These are phyloP conservation scores for Drosophila flavopinicola DNA, from an alignment of 2,888 invertebrate species.

Conservation along the genomic window DNA sequence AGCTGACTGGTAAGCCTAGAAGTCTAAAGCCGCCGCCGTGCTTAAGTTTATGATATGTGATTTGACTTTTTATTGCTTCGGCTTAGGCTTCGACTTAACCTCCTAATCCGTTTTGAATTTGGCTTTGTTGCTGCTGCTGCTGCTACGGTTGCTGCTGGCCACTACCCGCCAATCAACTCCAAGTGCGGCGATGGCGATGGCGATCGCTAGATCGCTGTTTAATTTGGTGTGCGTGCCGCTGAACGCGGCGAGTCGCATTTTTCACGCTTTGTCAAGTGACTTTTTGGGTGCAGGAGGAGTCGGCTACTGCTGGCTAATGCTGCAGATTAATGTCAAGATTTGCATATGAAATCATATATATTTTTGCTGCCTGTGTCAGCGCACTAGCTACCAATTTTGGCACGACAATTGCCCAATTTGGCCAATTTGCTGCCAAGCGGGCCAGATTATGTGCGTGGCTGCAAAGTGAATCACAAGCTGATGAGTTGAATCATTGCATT, in stretches of 20 bases:
- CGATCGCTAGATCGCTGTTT: constrained; percentile 38
- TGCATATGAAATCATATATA: constrained; percentile 75
- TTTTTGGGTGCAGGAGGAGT: constrained; percentile 58
- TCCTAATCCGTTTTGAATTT: constrained; percentile 54
- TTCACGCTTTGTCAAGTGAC: constrained; percentile 74
- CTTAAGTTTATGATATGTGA: constrained; percentile 59
- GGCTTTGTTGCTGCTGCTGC: constrained; percentile 6
- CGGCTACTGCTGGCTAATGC: constrained; percentile 49
- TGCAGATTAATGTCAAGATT: constrained; percentile 80
- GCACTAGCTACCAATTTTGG: constrained; percentile 54
- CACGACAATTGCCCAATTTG: constrained; percentile 49
- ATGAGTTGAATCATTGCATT: constrained; percentile 14
- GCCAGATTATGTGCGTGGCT: constrained; percentile 44
- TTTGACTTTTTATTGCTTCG: constrained; percentile 66
- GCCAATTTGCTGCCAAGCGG: constrained; percentile 26
- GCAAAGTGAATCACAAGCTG: constrained; percentile 36
- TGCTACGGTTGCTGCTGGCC: constrained; percentile 19
- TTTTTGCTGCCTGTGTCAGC: constrained; percentile 31
- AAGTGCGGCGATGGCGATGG: constrained; percentile 55
- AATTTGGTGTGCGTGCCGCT: constrained; percentile 55
- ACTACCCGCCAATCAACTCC: constrained; percentile 56
- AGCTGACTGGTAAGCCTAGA: constrained; percentile 19
- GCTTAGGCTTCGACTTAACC: constrained; percentile 63
- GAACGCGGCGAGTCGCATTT: constrained; percentile 50
- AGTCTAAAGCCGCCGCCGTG: constrained; percentile 37